A percentile compares a stretch with the other conserved stretches of the same genome.
Evolutionary conservation across 2,888 invertebrate genomes (phyloP).

Genomic region (Neria commutata): DNA sequence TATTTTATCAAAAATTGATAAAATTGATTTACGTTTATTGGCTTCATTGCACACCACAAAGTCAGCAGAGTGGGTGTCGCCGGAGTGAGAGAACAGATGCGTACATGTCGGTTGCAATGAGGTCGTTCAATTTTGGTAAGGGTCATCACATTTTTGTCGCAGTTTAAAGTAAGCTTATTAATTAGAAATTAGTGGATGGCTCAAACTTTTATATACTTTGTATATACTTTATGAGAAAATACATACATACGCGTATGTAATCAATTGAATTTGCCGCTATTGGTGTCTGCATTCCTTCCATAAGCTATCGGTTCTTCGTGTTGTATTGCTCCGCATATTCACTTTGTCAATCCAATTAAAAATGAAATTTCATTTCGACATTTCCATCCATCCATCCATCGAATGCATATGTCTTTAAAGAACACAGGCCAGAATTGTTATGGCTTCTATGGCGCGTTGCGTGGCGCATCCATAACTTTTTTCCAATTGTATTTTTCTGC

Average conservation of each 20-base stretch:
- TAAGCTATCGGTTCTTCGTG: background rate
- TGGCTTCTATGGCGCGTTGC: background rate
- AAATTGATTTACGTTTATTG: conserved; percentile 32
- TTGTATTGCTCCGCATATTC: background rate
- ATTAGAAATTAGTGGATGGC: too few relatives aligned
- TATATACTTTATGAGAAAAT: too few relatives aligned
- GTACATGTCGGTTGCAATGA: background rate
- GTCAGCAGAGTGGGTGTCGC: background rate
- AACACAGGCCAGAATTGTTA: background rate
- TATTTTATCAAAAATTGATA: conserved; percentile 56
- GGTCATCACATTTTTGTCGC: too few relatives aligned
- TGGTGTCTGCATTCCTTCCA: too few relatives aligned
- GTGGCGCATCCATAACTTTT: background rate
- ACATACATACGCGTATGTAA: too few relatives aligned
- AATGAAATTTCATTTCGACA: background rate
- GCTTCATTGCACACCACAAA: conserved; percentile 47
- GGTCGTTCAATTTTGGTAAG: too few relatives aligned
- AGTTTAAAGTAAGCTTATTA: too few relatives aligned
- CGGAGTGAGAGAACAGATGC: background rate
- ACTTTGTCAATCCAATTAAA: background rate
- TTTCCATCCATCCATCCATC: background rate
- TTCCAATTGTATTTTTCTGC: background rate
- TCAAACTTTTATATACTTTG: too few relatives aligned
- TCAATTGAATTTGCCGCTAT: too few relatives aligned
- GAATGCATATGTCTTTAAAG: background rate